Conservation (phyloP, 1,140 invertebrate genomes). For the Pseudobourletiella spinata region DNA sequence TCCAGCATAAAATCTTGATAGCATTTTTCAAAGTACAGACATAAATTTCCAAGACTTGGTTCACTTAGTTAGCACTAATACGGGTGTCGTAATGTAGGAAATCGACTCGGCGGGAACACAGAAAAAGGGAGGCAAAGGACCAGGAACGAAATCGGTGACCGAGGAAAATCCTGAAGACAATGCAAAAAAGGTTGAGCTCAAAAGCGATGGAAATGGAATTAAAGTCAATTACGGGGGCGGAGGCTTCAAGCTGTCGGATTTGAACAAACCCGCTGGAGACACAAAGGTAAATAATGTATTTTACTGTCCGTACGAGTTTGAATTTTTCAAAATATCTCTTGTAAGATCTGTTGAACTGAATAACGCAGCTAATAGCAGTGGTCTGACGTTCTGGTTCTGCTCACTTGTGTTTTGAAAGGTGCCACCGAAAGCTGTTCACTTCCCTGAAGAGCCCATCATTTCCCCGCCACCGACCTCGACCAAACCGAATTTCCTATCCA, state of each 20-base stretch:
- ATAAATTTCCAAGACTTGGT: neutral
- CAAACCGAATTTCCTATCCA: neutral
- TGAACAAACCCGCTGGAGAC: neutral
- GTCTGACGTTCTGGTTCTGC: neutral
- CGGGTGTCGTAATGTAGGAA: neutral
- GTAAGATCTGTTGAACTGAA: neutral
- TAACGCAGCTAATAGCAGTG: neutral
- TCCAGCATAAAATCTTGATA: neutral
- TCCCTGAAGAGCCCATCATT: neutral
- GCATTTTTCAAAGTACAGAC: neutral
- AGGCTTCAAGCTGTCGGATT: slow-evolving; percentile 9
- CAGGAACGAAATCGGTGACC: neutral
- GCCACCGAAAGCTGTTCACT: neutral
- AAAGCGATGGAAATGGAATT: slow-evolving; percentile 5
- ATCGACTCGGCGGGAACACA: neutral
- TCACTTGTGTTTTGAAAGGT: neutral
- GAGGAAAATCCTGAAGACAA: neutral
- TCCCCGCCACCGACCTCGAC: neutral
- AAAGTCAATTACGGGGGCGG: slow-evolving; percentile 1
- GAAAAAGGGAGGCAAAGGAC: neutral
- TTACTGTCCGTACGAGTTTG: no score
- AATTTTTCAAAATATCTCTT: no score
- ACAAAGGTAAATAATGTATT: no score
- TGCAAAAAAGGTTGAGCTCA: neutral
- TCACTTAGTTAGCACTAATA: neutral